Conservation (phyloP, 2,888 invertebrate genomes). For the Cheilosia urbana region DNA sequence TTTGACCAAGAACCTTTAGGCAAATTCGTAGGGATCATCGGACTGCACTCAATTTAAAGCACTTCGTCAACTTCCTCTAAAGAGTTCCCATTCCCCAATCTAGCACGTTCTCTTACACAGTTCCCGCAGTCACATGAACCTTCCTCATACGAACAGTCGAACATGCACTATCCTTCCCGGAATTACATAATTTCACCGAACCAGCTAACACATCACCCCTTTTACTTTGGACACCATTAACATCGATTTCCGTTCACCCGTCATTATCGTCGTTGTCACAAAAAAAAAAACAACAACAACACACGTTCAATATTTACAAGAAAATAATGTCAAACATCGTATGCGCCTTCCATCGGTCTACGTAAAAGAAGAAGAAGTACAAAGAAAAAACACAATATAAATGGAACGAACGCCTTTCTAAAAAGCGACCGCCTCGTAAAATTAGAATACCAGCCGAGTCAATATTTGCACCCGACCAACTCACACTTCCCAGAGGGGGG, state of each 20-base stretch:
- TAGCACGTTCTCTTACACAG: not conserved
- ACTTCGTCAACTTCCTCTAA: too few relatives aligned
- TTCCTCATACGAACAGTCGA: not conserved
- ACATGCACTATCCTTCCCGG: constrained; percentile 18
- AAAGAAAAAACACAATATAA: constrained; percentile 40
- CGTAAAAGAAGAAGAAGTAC: constrained; percentile 10
- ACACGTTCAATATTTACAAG: constrained; percentile 65
- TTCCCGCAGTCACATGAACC: not conserved
- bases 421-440: constrained; percentile 69
- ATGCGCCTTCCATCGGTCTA: constrained; percentile 51
- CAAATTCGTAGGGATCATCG: too few relatives aligned
- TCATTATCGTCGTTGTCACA: constrained; percentile 19
- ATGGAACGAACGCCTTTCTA: constrained; percentile 49
- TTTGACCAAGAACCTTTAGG: too few relatives aligned
- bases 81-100: not conserved
- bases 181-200: constrained; percentile 53
- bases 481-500: constrained; percentile 55
- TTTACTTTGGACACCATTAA: constrained; percentile 60
- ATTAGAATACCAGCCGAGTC: constrained; percentile 69
- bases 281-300: constrained; percentile 19
- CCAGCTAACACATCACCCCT: constrained; percentile 54
- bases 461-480: constrained; percentile 73
- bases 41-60: too few relatives aligned
- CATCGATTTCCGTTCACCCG: constrained; percentile 72
- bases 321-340: constrained; percentile 62